Evolutionary conservation across 2,888 invertebrate species (phyloP).

Genomic region (Blera fallax): DNA sequence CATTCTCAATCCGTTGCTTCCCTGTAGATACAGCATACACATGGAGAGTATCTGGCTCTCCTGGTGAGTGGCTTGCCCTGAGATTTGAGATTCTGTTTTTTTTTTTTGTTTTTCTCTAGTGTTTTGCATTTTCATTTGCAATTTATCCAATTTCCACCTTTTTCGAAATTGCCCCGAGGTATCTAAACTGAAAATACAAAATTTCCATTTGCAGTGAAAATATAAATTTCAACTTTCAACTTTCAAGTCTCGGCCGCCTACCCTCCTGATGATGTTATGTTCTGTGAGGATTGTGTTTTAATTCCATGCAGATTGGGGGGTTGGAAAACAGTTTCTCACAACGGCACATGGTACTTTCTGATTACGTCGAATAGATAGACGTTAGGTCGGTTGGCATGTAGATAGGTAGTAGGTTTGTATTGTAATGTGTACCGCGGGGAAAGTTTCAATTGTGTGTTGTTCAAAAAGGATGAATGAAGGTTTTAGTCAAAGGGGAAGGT

Average conservation of each 20-base stretch:
- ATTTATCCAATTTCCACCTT: slow-evolving; percentile 65
- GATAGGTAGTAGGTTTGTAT: slow-evolving; percentile 4
- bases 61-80: slow-evolving; percentile 47
- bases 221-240: slow-evolving; percentile 51
- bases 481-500: neutral
- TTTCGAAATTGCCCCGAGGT: slow-evolving; percentile 13
- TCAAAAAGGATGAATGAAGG: slow-evolving; percentile 32
- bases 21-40: neutral
- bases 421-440: neutral
- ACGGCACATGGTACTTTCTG: slow-evolving; percentile 31
- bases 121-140: slow-evolving; percentile 58
- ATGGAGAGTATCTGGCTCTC: too few species aligned
- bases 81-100: slow-evolving; percentile 48
- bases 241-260: neutral
- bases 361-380: slow-evolving; percentile 16
- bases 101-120: neutral
- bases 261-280: neutral
- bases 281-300: slow-evolving; percentile 52
- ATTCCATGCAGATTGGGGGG: slow-evolving; percentile 60
- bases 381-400: neutral
- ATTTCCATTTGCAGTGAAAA: slow-evolving; percentile 46
- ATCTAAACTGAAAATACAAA: slow-evolving; percentile 47
- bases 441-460: slow-evolving; percentile 48
- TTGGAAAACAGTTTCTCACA: slow-evolving; percentile 13
- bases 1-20: slow-evolving; percentile 37